Percentiles rank a stretch among this genome's conserved stretches.
These are phyloP conservation scores for Drosophila athabasca DNA, from an alignment of 1,140 invertebrate genomes.

Conservation along the genomic window DNA sequence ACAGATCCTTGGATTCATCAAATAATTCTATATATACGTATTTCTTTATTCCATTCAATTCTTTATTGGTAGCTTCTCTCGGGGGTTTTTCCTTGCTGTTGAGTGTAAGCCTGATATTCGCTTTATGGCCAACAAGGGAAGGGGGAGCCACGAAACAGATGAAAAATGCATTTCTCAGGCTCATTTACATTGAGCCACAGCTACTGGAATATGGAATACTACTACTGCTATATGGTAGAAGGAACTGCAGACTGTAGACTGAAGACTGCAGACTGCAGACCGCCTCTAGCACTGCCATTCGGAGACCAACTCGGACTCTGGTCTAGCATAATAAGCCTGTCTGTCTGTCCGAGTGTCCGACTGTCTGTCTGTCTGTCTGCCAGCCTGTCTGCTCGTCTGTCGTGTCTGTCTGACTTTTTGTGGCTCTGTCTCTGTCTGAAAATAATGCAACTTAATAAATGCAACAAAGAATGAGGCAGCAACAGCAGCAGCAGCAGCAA, in stretches of 20 bases:
- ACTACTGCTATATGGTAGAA: neutral
- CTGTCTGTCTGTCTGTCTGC: constrained; percentile 1
- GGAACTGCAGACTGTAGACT: constrained; percentile 3
- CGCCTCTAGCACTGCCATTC: constrained; percentile 9
- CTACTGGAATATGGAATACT: constrained; percentile 57
- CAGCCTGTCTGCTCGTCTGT: constrained; percentile 17
- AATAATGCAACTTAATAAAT: constrained; percentile 78
- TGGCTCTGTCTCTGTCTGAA: constrained; percentile 27
- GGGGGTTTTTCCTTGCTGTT: neutral
- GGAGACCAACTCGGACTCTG: constrained; percentile 13
- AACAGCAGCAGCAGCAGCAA: constrained; percentile 18
- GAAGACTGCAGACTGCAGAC: constrained; percentile 1
- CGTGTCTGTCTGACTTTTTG: constrained; percentile 11
- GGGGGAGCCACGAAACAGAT: constrained; percentile 11
- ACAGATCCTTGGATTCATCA: too few species aligned
- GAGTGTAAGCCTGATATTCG: constrained; percentile 47
- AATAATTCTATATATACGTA: too few species aligned
- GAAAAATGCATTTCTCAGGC: constrained; percentile 69
- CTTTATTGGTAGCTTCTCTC: too few species aligned
- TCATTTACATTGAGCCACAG: constrained; percentile 70
- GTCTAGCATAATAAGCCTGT: constrained; percentile 66
- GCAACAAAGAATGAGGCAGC: constrained; percentile 66
- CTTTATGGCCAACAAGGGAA: constrained; percentile 34
- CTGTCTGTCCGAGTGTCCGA: constrained; percentile 6
- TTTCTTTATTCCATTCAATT: too few species aligned